Evolutionary conservation across 2,888 invertebrate species (phyloP).

Genomic region (Tipula unca): DNA sequence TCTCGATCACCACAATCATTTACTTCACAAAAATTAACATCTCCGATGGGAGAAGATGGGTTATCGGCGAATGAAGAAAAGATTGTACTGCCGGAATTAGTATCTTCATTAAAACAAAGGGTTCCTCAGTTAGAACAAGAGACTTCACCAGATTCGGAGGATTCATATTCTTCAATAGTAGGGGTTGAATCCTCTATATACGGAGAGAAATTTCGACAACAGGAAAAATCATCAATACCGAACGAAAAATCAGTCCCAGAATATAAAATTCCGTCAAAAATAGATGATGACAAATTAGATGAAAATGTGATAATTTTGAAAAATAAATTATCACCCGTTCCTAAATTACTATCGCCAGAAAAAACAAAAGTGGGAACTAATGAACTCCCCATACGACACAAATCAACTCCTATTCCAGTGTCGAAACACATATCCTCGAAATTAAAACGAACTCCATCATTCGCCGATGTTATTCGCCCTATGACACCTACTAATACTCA

Average conservation of each 20-base stretch:
- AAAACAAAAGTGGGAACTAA: neutral
- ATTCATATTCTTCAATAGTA: too few relatives aligned
- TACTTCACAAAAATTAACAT: neutral
- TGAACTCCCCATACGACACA: neutral
- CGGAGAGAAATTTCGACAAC: too few relatives aligned
- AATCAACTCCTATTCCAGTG: neutral
- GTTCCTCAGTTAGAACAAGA: neutral
- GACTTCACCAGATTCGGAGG: too few relatives aligned
- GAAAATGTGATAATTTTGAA: neutral
- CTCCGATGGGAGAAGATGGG: neutral
- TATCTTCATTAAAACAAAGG: neutral
- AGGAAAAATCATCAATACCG: neutral
- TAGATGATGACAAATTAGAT: neutral
- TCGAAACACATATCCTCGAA: neutral
- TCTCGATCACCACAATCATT: neutral
- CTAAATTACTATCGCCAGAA: neutral
- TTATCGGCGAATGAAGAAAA: neutral
- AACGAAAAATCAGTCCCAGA: neutral
- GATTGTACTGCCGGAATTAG: neutral
- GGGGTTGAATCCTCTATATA: too few relatives aligned
- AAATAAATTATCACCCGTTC: neutral
- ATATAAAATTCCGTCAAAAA: neutral
- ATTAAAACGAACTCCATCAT: neutral
- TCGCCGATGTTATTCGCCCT: neutral
- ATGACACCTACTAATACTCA: neutral